Evolutionary conservation across 2,797 vertebrate genomes (phyloP).

Genomic region (Squalus acanthias): DNA sequence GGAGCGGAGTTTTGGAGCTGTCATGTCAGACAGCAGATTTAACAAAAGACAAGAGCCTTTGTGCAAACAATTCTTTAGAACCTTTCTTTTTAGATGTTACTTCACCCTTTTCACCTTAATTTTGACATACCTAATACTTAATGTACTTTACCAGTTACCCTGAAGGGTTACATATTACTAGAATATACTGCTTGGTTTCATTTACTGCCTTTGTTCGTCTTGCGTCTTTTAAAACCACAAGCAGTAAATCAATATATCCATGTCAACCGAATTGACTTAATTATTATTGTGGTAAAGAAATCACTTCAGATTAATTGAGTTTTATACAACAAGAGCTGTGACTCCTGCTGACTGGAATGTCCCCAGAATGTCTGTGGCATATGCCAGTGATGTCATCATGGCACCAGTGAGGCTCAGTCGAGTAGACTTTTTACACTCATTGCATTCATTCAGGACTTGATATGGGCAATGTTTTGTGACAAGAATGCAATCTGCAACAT

Average conservation of each 20-base stretch:
- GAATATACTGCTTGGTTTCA: slow-evolving; percentile 19
- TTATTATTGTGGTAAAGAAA: slow-evolving; percentile 33
- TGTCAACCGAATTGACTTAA: slow-evolving; percentile 25
- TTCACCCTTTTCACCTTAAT: slow-evolving; percentile 29
- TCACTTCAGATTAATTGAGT: slow-evolving; percentile 21
- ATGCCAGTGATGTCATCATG: slow-evolving; percentile 19
- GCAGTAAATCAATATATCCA: slow-evolving; percentile 28
- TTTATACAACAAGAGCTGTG: slow-evolving; percentile 25
- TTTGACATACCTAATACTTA: slow-evolving; percentile 17
- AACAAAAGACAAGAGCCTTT: slow-evolving; percentile 25
- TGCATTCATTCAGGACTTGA: slow-evolving; percentile 30
- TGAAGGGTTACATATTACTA: slow-evolving; percentile 23
- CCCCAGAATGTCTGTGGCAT: slow-evolving; percentile 32
- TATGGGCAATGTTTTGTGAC: slow-evolving; percentile 10
- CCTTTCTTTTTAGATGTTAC: neutral
- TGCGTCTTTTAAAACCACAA: slow-evolving; percentile 17
- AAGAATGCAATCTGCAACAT: slow-evolving; percentile 11
- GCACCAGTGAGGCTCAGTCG: slow-evolving; percentile 4
- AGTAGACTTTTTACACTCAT: neutral
- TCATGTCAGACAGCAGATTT: neutral
- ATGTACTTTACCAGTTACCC: neutral
- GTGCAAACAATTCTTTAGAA: slow-evolving; percentile 16
- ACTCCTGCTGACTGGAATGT: slow-evolving; percentile 27
- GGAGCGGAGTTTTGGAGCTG: neutral
- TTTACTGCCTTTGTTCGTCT: slow-evolving; percentile 34